Percentiles rank a stretch among this genome's conserved stretches.
phyloP scores from a whole-genome alignment of 1,140 invertebrate genomes.

The Bilobella aurantiaca region DNA sequence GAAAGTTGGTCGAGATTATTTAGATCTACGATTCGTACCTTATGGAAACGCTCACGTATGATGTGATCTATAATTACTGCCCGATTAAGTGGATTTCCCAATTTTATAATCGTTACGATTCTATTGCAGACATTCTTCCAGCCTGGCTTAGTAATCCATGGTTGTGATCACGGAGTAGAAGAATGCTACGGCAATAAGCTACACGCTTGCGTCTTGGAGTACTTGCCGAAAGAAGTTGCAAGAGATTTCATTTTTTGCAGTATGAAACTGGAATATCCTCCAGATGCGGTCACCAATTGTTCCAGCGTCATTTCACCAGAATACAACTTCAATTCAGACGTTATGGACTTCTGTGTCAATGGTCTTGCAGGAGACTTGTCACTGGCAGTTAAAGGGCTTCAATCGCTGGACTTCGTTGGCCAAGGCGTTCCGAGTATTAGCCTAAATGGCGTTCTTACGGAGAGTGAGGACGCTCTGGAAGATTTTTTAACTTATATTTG shows the following conservation, averaged over 20 bases:
- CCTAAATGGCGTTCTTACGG: background rate
- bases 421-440: background rate
- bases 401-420: background rate
- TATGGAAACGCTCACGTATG: constrained; percentile 6
- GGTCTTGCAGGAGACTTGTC: background rate
- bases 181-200: background rate
- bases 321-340: background rate
- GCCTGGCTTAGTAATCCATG: background rate
- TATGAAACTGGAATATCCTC: background rate
- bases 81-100: too few relatives aligned
- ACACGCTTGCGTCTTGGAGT: background rate
- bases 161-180: background rate
- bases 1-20: background rate
- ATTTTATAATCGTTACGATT: background rate
- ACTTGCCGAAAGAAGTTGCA: background rate
- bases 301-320: background rate
- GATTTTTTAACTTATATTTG: background rate
- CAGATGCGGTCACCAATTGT: background rate
- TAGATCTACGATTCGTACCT: background rate
- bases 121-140: background rate
- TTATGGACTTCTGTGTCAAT: background rate
- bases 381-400: background rate
- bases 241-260: background rate
- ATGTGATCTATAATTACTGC: too few relatives aligned
- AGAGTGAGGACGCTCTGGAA: background rate